Evolutionary conservation across 2,113 vertebrate genomes (phyloP).

Genomic region (Rhizomys pruinosus): DNA sequence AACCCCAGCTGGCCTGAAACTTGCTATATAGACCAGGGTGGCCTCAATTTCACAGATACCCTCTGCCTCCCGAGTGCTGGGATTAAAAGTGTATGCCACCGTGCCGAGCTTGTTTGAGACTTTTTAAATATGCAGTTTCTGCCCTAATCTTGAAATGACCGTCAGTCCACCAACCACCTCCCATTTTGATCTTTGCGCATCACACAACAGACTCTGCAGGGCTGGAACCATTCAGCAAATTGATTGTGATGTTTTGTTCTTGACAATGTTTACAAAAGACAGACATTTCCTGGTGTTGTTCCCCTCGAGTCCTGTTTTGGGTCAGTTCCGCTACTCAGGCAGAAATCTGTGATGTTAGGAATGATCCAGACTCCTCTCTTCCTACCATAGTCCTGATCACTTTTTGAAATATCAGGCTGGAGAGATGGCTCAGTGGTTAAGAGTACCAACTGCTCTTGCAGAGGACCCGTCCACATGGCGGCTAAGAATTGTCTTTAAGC

Average conservation of each 20-base stretch:
- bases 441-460: no score
- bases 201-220: not conserved
- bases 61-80: no score
- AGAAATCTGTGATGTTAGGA: not conserved
- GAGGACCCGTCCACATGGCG: no score
- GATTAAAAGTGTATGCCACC: no score
- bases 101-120: not conserved
- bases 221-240: not conserved
- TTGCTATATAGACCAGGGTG: no score
- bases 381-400: not conserved
- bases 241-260: slow-evolving; percentile 8
- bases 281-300: not conserved
- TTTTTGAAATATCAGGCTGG: no score
- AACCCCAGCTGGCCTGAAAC: no score
- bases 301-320: not conserved
- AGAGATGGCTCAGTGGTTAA: no score
- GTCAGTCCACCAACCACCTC: slow-evolving; percentile 9
- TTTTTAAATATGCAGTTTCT: not conserved
- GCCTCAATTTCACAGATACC: no score
- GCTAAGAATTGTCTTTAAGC: no score
- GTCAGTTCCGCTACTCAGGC: not conserved
- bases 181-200: not conserved
- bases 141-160: not conserved
- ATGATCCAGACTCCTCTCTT: not conserved
- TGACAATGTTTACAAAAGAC: not conserved